Evolutionary conservation across 2,113 vertebrate genomes (phyloP), one percentile per base, ranked within the genome.

Genomic region (Gavialis gangeticus): DNA sequence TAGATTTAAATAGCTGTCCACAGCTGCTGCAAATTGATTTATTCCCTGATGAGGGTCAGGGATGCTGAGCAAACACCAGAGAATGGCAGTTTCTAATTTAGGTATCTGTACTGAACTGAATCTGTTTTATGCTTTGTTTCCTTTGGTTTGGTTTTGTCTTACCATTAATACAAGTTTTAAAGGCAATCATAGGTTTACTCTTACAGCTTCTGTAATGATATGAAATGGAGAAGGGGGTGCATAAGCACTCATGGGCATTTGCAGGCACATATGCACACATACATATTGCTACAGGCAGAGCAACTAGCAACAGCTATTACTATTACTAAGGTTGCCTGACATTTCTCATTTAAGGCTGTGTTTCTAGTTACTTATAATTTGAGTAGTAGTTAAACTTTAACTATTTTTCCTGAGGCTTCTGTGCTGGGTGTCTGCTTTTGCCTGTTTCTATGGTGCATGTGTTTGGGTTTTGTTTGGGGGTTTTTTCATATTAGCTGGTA

Each of bases 1-100:
- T 94, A 24, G 86, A 95, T 97, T 97, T 96, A 95, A 96, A 96
- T 95, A 97, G 87, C 96, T 97, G 90, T 97, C 96, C 84, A 83
- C 89, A 89, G 91, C 94, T 97, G 91, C 92, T 95, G 87, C 86
- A 92, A 90, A 96, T 97, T 97, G 96, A 96, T 97, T 96, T 97
- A 96, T 97, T 94, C 90, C 90, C 85, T 85, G 83, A 93, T 91
- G 94, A 90, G 89, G 75, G 93, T 91, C 79, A 93, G 90, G 75
- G 92, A 87, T 97, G 91, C 97, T 96, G 93, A 97, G 92, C 77
- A 97, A 97, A 96, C 90, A 96, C 90, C 75, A 95, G 93, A 95
- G 71, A 90, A 21, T 46, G 79, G 82, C 83, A 78, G 91, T 95
- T 96, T 97, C 93, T 93, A 92, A 97, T 96, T 94, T 94, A 96